Conservation (phyloP, 1,140 invertebrate genomes). For the Ptiloglossa arizonensis region DNA sequence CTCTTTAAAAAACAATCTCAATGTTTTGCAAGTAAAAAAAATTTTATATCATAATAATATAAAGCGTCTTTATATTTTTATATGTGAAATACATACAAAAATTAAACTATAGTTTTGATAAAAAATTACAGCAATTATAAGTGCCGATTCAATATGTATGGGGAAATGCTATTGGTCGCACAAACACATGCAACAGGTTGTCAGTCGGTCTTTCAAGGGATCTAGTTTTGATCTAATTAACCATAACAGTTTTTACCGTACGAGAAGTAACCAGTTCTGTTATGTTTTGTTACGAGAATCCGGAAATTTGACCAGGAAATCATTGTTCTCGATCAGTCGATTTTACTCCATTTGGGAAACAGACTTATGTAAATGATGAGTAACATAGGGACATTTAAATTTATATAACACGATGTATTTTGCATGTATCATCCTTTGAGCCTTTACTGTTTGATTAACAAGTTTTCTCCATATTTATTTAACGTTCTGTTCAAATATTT, state of each 20-base stretch:
- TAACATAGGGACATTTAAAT: not conserved
- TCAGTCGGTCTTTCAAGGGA: conserved; percentile 19
- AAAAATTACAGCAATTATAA: no score
- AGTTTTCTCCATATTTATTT: no score
- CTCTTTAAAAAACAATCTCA: no score
- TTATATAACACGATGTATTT: no score
- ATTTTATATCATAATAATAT: no score
- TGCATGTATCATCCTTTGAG: not conserved
- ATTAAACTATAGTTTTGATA: no score
- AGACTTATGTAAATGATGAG: conserved; percentile 8
- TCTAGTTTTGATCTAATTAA: conserved; percentile 28
- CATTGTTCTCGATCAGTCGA: not conserved
- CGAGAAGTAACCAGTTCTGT: not conserved
- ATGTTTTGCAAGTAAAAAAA: no score
- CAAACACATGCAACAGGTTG: conserved; percentile 42
- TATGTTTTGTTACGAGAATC: not conserved
- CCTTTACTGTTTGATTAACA: not conserved
- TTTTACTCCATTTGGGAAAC: not conserved
- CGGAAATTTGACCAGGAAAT: not conserved
- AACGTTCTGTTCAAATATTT: no score
- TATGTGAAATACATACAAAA: no score
- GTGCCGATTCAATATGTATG: not conserved
- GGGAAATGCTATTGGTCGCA: conserved; percentile 10
- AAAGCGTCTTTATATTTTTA: no score
- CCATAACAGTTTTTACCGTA: not conserved